Percentiles rank a stretch among this genome's conserved stretches.
These are phyloP conservation scores for Aricia artaxerxes DNA, from an alignment of 2,888 invertebrate genomes.

Conservation along the genomic window DNA sequence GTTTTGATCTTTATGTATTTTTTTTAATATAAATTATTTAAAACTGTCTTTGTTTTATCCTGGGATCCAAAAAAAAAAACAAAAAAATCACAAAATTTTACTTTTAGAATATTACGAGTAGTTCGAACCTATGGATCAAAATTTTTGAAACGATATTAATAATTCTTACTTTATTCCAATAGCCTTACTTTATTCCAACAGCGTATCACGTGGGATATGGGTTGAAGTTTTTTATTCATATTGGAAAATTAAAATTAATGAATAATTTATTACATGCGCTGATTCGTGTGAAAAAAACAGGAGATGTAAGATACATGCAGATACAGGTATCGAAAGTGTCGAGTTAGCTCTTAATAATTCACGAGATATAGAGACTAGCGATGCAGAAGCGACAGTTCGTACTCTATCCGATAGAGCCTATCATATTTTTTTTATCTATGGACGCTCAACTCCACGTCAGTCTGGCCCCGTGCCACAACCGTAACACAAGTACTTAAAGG, in stretches of 20 bases:
- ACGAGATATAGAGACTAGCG: slow-evolving; percentile 30
- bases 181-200: not conserved
- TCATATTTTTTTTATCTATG: too few relatives aligned
- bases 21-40: too few relatives aligned
- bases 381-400: slow-evolving; percentile 10
- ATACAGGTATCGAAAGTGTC: slow-evolving; percentile 27
- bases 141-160: not conserved
- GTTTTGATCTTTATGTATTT: too few relatives aligned
- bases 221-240: not conserved
- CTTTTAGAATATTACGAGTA: not conserved
- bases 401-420: not conserved
- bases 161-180: not conserved
- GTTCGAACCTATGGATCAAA: not conserved
- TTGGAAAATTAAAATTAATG: not conserved
- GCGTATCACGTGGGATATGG: not conserved
- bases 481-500: too few relatives aligned
- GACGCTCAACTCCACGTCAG: too few relatives aligned
- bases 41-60: too few relatives aligned
- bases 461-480: too few relatives aligned
- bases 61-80: too few relatives aligned
- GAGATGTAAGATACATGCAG: slow-evolving; percentile 17
- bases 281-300: slow-evolving; percentile 31
- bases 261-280: slow-evolving; percentile 15
- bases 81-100: too few relatives aligned
- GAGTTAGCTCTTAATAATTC: slow-evolving; percentile 28